Evolutionary conservation across 2,888 invertebrate species (phyloP), one percentile per base, ranked within the genome.

Genomic region (Limnephilus rhombicus): DNA sequence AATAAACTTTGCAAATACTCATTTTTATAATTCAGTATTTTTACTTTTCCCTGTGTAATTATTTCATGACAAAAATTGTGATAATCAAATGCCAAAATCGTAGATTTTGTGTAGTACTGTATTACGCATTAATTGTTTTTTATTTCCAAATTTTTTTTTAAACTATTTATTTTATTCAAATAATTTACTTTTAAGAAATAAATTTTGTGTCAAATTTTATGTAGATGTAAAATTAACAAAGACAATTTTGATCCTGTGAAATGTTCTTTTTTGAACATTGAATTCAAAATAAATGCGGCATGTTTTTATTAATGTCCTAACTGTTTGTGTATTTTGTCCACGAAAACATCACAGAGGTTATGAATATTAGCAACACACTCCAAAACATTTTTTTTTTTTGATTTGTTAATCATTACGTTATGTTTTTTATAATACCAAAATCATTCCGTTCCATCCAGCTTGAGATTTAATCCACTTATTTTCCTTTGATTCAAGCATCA

Each of bases 81-180:
- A 93, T 93, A 93, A 88, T 83, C 82, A 37, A 93, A 91, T 93
- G 92, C 92, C 93, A 93, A 93, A 92, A 93, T 92, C 92, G 45
- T 90, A 92, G 92, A 88, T 89, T 92, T 92, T 92, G 92, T 89
- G 93, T 93, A 90, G 89, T 85, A 89, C 88, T 93, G 90, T 82
- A 81, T 88, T 90, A 93, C 86, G 89, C 88, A 31, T 92, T 89
- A 90, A 92, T 80, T 92, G 94, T 94, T 94, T 94, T 82, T 29
- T 53, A 37, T 85, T 92, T 80, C 41, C 18, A n/a, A 82, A 89
- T 18, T 81, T 91, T 83, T 92, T 37, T 88, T 82, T 41, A 34
- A 9, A 82, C 53, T 90, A 85, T 85, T 91, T 89, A 89, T 91
- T 89, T 68, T 34, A 29, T 88, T 34, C 34, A 53, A 85, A n/a